Conservation (phyloP, 2,113 vertebrate genomes). For the Rutilus rutilus region DNA sequence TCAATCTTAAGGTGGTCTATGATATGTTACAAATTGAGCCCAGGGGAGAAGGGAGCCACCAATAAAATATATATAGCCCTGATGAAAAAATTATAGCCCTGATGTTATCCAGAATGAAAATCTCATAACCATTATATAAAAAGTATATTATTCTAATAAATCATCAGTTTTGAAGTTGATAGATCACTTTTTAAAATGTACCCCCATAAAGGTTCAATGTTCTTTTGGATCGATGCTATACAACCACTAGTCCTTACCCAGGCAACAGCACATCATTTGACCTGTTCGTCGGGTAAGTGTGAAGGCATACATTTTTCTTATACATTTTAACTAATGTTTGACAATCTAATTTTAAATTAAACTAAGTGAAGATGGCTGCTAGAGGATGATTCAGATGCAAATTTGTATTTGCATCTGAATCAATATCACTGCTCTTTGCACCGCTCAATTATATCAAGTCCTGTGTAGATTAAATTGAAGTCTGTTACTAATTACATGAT, state of each 20-base stretch:
- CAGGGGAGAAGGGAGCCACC: not conserved
- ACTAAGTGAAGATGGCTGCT: not conserved
- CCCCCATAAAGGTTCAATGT: conserved; percentile 72
- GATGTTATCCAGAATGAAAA: not conserved
- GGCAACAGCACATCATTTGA: conserved; percentile 62
- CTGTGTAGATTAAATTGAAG: too few species aligned
- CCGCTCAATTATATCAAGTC: too few species aligned
- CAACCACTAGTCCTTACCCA: conserved; percentile 65
- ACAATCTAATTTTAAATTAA: not conserved
- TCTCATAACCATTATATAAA: not conserved
- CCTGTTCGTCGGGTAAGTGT: conserved; percentile 79
- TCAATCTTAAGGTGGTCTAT: not conserved
- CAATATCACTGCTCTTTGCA: too few species aligned
- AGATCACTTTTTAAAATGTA: not conserved
- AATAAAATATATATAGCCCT: not conserved
- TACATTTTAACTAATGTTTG: not conserved
- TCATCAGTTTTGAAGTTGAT: not conserved
- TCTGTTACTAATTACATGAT: too few species aligned
- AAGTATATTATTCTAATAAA: not conserved
- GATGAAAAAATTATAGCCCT: not conserved
- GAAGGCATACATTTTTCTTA: not conserved
- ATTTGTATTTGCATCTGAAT: not conserved
- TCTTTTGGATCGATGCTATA: conserved; percentile 76
- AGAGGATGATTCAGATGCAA: not conserved
- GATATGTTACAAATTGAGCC: not conserved